Percentiles rank a stretch among this genome's conserved stretches.
These are phyloP conservation scores for Cephus spinipes DNA, from an alignment of 2,888 invertebrate genomes.

Conservation along the genomic window DNA sequence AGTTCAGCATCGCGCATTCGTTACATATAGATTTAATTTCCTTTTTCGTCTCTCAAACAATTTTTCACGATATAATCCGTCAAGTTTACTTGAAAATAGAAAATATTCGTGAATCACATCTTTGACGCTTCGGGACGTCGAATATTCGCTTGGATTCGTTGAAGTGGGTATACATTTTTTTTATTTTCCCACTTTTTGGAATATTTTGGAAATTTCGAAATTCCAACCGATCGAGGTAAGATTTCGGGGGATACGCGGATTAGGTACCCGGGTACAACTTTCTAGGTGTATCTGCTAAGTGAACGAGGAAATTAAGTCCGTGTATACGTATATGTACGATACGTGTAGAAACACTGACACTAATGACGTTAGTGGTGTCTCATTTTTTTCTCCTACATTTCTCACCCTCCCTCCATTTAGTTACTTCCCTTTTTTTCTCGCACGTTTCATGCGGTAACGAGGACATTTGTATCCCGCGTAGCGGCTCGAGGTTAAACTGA, in stretches of 20 bases:
- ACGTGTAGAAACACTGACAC: neutral
- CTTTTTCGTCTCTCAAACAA: neutral
- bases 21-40: neutral
- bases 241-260: too few relatives aligned
- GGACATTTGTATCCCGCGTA: slow-evolving; percentile 44
- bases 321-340: neutral
- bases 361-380: neutral
- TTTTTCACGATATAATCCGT: neutral
- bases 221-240: too few relatives aligned
- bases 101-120: neutral
- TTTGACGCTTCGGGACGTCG: neutral
- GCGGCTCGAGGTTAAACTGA: neutral
- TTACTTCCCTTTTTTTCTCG: neutral
- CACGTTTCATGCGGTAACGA: slow-evolving; percentile 34
- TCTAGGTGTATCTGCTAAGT: slow-evolving; percentile 14
- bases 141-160: too few relatives aligned
- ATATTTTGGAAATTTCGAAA: neutral
- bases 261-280: neutral
- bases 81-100: neutral
- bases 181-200: neutral
- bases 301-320: slow-evolving; percentile 13
- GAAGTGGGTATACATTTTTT: too few relatives aligned
- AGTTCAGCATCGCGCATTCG: neutral
- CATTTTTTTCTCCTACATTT: neutral
- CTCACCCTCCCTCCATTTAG: slow-evolving; percentile 4